phyloP scores from a whole-genome alignment of 2,113 vertebrate genomes.

The Notothenia rossii region DNA sequence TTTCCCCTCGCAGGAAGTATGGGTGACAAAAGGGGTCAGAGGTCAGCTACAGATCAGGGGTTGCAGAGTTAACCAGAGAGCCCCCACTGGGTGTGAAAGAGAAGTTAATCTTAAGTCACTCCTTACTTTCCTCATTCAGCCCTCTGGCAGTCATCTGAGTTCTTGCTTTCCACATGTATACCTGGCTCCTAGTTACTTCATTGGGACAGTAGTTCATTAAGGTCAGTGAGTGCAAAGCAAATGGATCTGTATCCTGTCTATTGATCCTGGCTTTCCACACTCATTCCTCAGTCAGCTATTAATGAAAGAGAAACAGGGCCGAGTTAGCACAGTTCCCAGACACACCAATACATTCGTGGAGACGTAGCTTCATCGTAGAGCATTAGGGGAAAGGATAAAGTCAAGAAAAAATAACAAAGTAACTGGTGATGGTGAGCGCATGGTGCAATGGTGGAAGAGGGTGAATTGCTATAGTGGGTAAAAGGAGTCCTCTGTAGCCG shows the following conservation, averaged over 20 bases:
- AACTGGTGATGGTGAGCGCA: conserved; percentile 39
- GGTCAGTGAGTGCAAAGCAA: conserved; percentile 22
- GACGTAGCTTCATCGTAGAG: neutral
- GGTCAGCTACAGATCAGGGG: conserved; percentile 63
- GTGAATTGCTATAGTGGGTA: conserved; percentile 33
- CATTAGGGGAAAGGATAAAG: neutral
- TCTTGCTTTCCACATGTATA: conserved; percentile 22
- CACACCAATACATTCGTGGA: conserved; percentile 4
- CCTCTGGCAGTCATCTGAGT: neutral
- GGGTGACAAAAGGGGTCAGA: conserved; percentile 61
- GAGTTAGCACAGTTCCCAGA: conserved; percentile 18
- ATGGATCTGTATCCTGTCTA: conserved; percentile 24
- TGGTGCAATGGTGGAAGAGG: conserved; percentile 40
- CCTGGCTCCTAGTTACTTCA: conserved; percentile 1
- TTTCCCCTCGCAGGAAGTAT: conserved; percentile 71
- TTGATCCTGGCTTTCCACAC: conserved; percentile 29
- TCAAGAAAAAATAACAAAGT: neutral
- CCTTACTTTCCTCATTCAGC: neutral
- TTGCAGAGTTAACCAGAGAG: conserved; percentile 51
- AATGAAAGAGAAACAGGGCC: neutral
- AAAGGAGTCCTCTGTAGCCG: conserved; percentile 56
- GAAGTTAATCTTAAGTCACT: conserved; percentile 22
- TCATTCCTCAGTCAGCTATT: conserved; percentile 20
- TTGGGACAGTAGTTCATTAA: conserved; percentile 19
- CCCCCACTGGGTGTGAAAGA: conserved; percentile 18